A percentile compares a stretch with the other conserved stretches of the same genome.
Evolutionary conservation across 2,797 vertebrate species (phyloP).

Genomic region (Trachops cirrhosus): DNA sequence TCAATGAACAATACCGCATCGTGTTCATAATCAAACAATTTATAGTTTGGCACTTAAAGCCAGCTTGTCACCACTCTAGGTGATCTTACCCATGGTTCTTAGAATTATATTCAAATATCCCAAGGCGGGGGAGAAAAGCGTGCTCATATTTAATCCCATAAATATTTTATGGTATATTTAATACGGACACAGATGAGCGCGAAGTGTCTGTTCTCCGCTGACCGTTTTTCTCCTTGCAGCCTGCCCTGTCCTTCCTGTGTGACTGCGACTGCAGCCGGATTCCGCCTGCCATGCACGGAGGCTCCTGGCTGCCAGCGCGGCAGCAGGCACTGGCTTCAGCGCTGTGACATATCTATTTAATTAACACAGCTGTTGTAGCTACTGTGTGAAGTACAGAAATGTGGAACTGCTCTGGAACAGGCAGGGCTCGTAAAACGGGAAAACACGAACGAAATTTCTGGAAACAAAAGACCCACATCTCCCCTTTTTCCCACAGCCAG

Average conservation of each 20-base stretch:
- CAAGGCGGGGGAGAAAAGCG: neutral
- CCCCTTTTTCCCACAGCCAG: conserved; percentile 47
- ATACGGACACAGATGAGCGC: conserved; percentile 66
- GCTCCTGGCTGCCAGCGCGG: conserved; percentile 68
- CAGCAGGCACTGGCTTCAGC: conserved; percentile 75
- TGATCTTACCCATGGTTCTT: conserved; percentile 57
- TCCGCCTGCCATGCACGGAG: conserved; percentile 50
- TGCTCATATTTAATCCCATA: conserved; percentile 70
- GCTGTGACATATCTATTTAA: conserved; percentile 85
- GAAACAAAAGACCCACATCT: conserved; percentile 70
- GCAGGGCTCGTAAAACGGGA: conserved; percentile 56
- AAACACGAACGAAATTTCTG: conserved; percentile 48
- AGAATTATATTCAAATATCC: conserved; percentile 70
- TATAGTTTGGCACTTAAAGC: conserved; percentile 41
- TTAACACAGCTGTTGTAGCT: conserved; percentile 82
- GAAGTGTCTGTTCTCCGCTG: conserved; percentile 20
- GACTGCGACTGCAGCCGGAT: conserved; percentile 11
- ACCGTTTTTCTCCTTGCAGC: conserved; percentile 27
- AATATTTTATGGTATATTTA: conserved; percentile 74
- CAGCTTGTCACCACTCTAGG: conserved; percentile 60
- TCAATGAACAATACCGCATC: neutral
- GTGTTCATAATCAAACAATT: conserved; percentile 32
- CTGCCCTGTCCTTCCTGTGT: conserved; percentile 12
- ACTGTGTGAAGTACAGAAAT: conserved; percentile 67
- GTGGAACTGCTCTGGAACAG: conserved; percentile 58